Evolutionary conservation across 2,797 vertebrate species (phyloP), one percentile per base, ranked within the genome.

Genomic region (Oreonectes daqikongensis): DNA sequence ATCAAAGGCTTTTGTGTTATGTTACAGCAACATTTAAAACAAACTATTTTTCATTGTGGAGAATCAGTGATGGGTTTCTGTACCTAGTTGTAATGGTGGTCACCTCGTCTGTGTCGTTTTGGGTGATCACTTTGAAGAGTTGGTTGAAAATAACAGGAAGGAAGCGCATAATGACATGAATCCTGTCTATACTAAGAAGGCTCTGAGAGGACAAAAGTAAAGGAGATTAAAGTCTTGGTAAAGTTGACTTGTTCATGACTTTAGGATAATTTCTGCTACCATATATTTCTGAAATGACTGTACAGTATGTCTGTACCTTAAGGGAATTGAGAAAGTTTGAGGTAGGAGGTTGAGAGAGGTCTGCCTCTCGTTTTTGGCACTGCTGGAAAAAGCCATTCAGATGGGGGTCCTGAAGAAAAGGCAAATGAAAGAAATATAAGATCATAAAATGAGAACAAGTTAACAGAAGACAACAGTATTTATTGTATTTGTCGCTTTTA

Each of bases 91-190:
- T 92, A 82, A 94, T 87, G 75, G 92, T 92, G 65, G 92, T 92
- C 85, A 98, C 94, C 60, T 97, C 95, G 24, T 98, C 97, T 1
- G 95, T 92, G 55, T 93, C 93, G 69, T 95, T 97, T 87, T 98
- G 93, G 74, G 95, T 95, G 80, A 99, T 92, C 87, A 98, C 95
- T 90, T 95, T 93, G 86, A 99, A 95, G 73, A 99, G 95, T 50
- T 99, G 97, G 92, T 99, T 99, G 85, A 99, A 93, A 81, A 99
- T 94, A 77, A 99, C 84, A 24, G 98, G 98, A 81, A 99, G 94
- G 86, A 98, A 99, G 83, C 94, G 93, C 85, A 98, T 93, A 80
- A 99, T 95, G 63, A 96, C 94, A 59, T 95, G 94, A 87, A 97
- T 96, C 91, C 92, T 96, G 90, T 99, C 97, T 86, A 99, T 97